A percentile compares a stretch with the other conserved stretches of the same genome.
Conservation (phyloP, 53 echinoderm and acorn worm species). For the Echinometra lucunter region DNA sequence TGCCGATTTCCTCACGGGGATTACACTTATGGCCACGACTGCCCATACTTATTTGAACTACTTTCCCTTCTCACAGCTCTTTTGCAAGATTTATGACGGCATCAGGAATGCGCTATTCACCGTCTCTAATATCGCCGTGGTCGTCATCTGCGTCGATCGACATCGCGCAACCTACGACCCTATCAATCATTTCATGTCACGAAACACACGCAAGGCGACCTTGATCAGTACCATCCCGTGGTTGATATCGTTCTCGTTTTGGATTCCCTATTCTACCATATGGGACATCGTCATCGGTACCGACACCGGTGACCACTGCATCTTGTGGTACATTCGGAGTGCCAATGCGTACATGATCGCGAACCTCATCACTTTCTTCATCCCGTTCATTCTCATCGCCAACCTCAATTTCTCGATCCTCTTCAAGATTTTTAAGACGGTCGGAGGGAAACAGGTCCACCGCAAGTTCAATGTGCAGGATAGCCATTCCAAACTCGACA, state of each 20-base stretch:
- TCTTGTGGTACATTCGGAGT: background rate
- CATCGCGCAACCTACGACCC: slow-evolving; percentile 59
- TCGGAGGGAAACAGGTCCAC: too few species aligned
- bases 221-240: background rate
- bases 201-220: slow-evolving; percentile 41
- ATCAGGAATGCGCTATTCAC: background rate
- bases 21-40: background rate
- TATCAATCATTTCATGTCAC: slow-evolving; percentile 59
- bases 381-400: slow-evolving; percentile 33
- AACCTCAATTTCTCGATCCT: slow-evolving; percentile 38
- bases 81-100: background rate
- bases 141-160: slow-evolving; percentile 56
- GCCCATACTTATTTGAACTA: slow-evolving; percentile 47
- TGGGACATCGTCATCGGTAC: slow-evolving; percentile 34
- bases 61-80: slow-evolving; percentile 8
- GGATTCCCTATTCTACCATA: slow-evolving; percentile 4
- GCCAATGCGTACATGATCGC: background rate
- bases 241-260: background rate
- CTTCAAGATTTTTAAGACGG: slow-evolving; percentile 9
- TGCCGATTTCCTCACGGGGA: slow-evolving; percentile 3
- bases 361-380: background rate
- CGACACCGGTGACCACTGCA: slow-evolving; percentile 49
- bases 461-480: too few species aligned
- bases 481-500: too few species aligned
- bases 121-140: slow-evolving; percentile 37